Conservation (phyloP, 2,113 vertebrate genomes). For the Cathartes aura region DNA sequence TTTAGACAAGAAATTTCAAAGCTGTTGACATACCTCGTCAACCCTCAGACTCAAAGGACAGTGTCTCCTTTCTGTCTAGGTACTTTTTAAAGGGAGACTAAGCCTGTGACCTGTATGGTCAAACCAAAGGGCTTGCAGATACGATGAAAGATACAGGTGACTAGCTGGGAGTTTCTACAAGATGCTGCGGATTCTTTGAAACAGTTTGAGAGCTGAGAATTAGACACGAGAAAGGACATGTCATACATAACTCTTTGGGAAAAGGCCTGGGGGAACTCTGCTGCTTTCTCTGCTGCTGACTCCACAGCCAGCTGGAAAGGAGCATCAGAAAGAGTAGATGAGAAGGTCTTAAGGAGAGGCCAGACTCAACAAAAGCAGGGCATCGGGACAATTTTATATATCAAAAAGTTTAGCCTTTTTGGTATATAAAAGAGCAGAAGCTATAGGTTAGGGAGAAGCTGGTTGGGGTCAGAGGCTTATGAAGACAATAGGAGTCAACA, state of each 20-base stretch:
- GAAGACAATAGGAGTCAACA: neutral
- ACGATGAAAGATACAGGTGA: neutral
- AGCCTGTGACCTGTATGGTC: neutral
- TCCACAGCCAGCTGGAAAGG: neutral
- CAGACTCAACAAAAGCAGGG: neutral
- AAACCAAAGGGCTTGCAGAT: neutral
- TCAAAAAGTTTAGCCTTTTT: neutral
- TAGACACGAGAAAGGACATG: neutral
- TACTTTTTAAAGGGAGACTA: neutral
- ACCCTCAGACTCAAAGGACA: neutral
- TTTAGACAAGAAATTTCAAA: slow-evolving; percentile 8
- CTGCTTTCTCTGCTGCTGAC: neutral
- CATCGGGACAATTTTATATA: neutral
- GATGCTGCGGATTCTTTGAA: neutral
- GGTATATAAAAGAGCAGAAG: neutral
- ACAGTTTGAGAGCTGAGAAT: neutral
- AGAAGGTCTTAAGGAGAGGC: neutral
- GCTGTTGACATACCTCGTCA: neutral
- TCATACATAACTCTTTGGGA: neutral
- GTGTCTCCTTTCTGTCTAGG: neutral
- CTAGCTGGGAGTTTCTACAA: neutral
- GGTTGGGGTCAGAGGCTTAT: neutral
- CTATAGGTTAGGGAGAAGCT: neutral
- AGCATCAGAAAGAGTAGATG: neutral
- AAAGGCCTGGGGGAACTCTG: neutral